Percentiles rank a stretch among this genome's conserved stretches.
phyloP scores from a whole-genome alignment of 2,113 vertebrate species.

The Sinocyclocheilus anophthalmus region DNA sequence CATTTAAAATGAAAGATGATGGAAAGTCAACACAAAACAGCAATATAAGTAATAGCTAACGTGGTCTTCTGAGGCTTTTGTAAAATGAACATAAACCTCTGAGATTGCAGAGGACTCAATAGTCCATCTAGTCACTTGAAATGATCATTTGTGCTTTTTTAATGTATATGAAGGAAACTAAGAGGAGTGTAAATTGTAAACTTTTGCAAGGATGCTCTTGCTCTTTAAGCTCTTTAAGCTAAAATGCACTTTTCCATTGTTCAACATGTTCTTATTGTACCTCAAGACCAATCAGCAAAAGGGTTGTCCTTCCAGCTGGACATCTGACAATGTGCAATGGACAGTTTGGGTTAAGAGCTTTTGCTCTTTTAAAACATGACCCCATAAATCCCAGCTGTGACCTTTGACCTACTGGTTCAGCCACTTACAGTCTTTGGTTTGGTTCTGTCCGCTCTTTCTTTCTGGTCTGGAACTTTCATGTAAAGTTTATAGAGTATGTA shows the following conservation, averaged over 20 bases:
- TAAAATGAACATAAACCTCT: neutral
- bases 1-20: no score
- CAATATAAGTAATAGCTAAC: neutral
- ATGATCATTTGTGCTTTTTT: neutral
- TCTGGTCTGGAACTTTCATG: neutral
- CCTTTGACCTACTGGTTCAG: constrained; percentile 41
- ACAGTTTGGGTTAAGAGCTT: constrained; percentile 39
- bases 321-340: constrained; percentile 9
- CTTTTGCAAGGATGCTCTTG: neutral
- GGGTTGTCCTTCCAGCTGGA: constrained; percentile 41
- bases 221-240: neutral
- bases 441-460: neutral
- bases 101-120: neutral
- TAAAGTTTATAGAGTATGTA: neutral
- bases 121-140: neutral
- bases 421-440: constrained; percentile 21
- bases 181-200: neutral
- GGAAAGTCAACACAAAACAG: neutral
- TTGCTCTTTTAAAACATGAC: constrained; percentile 31
- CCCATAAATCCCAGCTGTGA: constrained; percentile 57
- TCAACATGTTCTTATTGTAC: neutral
- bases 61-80: neutral
- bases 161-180: neutral
- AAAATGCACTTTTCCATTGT: neutral
- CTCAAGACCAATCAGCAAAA: constrained; percentile 46